Conservation (phyloP, 1,140 invertebrate genomes). For the Lineus longissimus region DNA sequence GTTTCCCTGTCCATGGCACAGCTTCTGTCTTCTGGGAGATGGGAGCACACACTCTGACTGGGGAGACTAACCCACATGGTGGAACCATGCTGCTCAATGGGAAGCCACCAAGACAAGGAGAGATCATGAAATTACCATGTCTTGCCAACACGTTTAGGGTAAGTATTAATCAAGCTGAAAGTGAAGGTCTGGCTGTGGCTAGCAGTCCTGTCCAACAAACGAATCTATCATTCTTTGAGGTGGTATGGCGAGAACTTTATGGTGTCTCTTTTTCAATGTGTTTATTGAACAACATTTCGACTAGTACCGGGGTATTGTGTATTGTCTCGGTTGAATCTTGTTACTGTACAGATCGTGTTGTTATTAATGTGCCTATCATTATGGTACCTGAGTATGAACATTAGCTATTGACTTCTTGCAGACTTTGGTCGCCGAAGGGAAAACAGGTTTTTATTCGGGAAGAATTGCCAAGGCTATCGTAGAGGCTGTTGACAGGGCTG, state of each 20-base stretch:
- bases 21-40: conserved; percentile 40
- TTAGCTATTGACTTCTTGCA: conserved; percentile 16
- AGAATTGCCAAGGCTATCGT: conserved; percentile 46
- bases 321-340: too few relatives aligned
- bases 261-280: too few relatives aligned
- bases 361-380: too few relatives aligned
- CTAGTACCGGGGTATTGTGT: too few relatives aligned
- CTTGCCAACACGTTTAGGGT: conserved; percentile 49
- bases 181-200: too few relatives aligned
- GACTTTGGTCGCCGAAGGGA: conserved; percentile 42
- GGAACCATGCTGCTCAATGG: conserved; percentile 45
- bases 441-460: conserved; percentile 51
- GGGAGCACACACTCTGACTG: conserved; percentile 1
- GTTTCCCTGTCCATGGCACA: conserved; percentile 46
- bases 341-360: too few relatives aligned
- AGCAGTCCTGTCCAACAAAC: too few relatives aligned
- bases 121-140: conserved; percentile 46
- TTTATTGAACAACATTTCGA: too few relatives aligned
- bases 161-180: background rate
- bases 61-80: conserved; percentile 30
- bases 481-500: conserved; percentile 39
- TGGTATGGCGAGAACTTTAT: too few relatives aligned
- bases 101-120: conserved; percentile 41
- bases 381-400: too few relatives aligned
- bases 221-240: too few relatives aligned